These are phyloP conservation scores for Himalopsyche kuldschensis DNA, from an alignment of 2,888 invertebrate species.

Conservation along the genomic window DNA sequence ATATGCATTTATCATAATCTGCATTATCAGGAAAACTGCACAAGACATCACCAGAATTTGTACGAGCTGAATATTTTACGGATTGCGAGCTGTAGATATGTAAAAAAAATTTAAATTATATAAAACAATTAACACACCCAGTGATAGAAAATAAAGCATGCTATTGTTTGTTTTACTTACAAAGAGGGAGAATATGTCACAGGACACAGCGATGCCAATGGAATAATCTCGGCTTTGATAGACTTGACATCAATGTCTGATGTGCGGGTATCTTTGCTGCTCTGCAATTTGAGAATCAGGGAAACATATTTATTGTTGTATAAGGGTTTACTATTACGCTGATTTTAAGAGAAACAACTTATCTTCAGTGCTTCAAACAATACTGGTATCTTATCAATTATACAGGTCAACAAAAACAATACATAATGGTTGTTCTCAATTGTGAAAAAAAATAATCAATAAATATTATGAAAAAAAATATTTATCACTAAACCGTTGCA, in stretches of 20 bases:
- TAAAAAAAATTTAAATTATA: not conserved
- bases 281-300: constrained; percentile 3
- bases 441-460: too few relatives aligned
- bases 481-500: too few relatives aligned
- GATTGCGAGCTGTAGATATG: constrained; percentile 49
- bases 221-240: not conserved
- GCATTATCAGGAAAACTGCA: constrained; percentile 63
- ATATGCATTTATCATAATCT: constrained; percentile 48
- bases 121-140: not conserved
- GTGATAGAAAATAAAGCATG: not conserved
- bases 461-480: too few relatives aligned
- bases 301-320: not conserved
- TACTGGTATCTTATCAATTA: too few relatives aligned
- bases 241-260: not conserved
- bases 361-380: too few relatives aligned
- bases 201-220: constrained; percentile 41
- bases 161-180: constrained; percentile 40
- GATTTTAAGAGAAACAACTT: too few relatives aligned
- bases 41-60: constrained; percentile 65
- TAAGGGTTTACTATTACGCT: too few relatives aligned
- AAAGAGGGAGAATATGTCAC: constrained; percentile 44
- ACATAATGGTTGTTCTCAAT: too few relatives aligned
- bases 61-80: constrained; percentile 52
- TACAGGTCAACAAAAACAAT: too few relatives aligned
- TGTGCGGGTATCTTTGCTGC: constrained; percentile 19